Evolutionary conservation across 2,113 vertebrate genomes (phyloP).

Genomic region (Pogona vitticeps): DNA sequence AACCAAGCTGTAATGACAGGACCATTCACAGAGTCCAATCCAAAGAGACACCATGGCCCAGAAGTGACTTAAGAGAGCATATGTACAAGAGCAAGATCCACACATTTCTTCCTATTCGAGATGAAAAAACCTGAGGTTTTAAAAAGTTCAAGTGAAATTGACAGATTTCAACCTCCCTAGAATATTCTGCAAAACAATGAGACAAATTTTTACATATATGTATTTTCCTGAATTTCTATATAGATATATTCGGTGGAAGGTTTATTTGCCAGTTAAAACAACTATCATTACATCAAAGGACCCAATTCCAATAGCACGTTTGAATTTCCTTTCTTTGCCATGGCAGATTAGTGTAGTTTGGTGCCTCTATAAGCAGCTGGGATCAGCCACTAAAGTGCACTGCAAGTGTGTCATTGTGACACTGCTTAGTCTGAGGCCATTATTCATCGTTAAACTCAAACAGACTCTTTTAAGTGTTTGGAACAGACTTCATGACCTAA

Average conservation of each 20-base stretch:
- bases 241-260: neutral
- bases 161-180: no score
- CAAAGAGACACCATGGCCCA: no score
- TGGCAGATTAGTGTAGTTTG: neutral
- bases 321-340: neutral
- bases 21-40: no score
- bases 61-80: no score
- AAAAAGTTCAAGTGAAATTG: no score
- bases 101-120: no score
- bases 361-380: neutral
- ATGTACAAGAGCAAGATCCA: no score
- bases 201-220: neutral
- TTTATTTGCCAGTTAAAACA: neutral
- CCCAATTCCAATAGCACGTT: neutral
- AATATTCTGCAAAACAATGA: neutral
- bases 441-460: slow-evolving; percentile 3
- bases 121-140: no score
- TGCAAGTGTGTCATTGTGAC: neutral
- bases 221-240: neutral
- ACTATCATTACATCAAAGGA: neutral
- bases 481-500: neutral
- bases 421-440: neutral
- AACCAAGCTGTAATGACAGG: no score
- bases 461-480: neutral
- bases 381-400: neutral